Evolutionary conservation across 2,113 vertebrate genomes (phyloP), one percentile per base, ranked within the genome.

Genomic region (Orientallactaga bullata): DNA sequence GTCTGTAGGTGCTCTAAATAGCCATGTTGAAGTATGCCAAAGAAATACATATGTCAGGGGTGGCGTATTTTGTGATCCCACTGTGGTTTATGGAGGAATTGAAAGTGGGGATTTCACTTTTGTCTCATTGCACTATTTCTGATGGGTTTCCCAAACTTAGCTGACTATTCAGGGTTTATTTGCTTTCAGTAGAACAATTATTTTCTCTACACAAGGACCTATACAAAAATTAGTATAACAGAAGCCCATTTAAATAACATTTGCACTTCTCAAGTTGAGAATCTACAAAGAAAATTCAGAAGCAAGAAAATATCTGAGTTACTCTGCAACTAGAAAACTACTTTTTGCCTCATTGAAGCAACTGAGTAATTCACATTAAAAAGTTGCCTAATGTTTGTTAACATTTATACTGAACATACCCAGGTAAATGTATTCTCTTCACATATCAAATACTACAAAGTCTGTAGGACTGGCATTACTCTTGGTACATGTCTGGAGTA

Each of bases 41-140:
- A 7, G 21, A 72, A 80, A 32, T 80, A 8, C 8, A 69, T 63
- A 7, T 92, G n/a, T 72, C 39, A 23, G 20, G 24, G 13, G 58
- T 66, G 6, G 61, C 35, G 58, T 79, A 37, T 79, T 89, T 68
- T 68, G 16, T 3, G 23, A 63, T 73, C 68, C 24, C 68, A 51
- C 8, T 18, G 55, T 95, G 20, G 16, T 8, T 93, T 93, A 68
- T 77, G 55, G 55, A 85, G 24, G 78, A 42, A 20, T n/a, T 89
- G 65, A 83, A 39, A 84, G 60, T 58, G 20, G 30, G 35, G 2
- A 18, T 15, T 9, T 84, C 26, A 69, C 9, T 82, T 91, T 93
- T 91, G 74, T 90, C 90, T 96, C 42, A 63, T 83, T 81, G 18
- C 11, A 66, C 2, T 93, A 35, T 81, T 95, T 95, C 68, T 90